A percentile compares a stretch with the other conserved stretches of the same genome.
Conservation (phyloP, 2,113 vertebrate species). For the Dendropsophus ebraccatus region DNA sequence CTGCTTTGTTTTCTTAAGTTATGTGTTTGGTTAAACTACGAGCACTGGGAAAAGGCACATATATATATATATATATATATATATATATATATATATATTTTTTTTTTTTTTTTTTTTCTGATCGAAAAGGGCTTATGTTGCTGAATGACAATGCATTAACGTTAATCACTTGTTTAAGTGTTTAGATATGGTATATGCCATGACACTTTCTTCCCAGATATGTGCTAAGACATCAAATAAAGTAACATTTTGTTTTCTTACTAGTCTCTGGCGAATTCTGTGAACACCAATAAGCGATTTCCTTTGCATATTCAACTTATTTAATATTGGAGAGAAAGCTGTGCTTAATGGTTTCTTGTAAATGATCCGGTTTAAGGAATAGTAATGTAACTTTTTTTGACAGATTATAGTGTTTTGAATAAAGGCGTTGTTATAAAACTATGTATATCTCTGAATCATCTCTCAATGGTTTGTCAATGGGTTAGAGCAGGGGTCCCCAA, state of each 20-base stretch:
- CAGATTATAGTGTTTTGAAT: slow-evolving; percentile 15
- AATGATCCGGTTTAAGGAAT: background rate
- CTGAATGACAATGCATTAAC: slow-evolving; percentile 72
- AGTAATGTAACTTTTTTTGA: slow-evolving; percentile 5
- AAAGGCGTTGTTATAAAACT: slow-evolving; percentile 1
- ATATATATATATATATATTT: no score
- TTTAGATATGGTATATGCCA: slow-evolving; percentile 73
- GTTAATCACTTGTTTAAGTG: slow-evolving; percentile 71
- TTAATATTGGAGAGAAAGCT: background rate
- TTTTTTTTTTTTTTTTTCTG: slow-evolving; percentile 60
- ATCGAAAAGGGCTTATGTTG: slow-evolving; percentile 70
- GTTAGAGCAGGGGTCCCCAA: background rate
- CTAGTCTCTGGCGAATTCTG: background rate
- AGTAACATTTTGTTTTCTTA: slow-evolving; percentile 70
- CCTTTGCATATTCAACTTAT: background rate
- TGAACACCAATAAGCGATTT: background rate
- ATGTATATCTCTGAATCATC: background rate
- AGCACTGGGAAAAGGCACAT: slow-evolving; percentile 54
- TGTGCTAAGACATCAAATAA: slow-evolving; percentile 87
- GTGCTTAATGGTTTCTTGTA: slow-evolving; percentile 7
- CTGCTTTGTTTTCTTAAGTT: slow-evolving; percentile 67
- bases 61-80: no score
- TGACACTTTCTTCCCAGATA: slow-evolving; percentile 71
- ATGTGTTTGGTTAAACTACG: slow-evolving; percentile 69
- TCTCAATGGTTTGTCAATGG: background rate